phyloP scores from a whole-genome alignment of 37 sponge, comb jelly and placozoan genomes.

The Hexactinellida sp. region DNA sequence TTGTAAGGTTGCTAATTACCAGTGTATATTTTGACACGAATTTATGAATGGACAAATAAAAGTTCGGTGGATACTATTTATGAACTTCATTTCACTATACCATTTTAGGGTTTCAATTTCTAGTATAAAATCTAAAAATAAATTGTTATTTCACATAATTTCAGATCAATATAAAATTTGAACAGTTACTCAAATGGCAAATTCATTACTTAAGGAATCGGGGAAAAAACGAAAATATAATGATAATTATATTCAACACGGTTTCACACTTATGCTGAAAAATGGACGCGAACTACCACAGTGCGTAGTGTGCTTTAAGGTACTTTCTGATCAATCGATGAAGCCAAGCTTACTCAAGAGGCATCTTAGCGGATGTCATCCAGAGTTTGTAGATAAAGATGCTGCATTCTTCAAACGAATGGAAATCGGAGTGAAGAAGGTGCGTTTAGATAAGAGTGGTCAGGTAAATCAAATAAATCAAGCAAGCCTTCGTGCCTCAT shows the following conservation, averaged over 20 bases:
- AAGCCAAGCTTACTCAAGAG: conserved; percentile 19
- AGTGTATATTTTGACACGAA: conserved; percentile 14
- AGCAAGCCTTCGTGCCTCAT: conserved; percentile 13
- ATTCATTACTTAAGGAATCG: conserved; percentile 7
- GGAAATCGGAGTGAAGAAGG: conserved; percentile 9
- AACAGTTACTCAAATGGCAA: conserved; percentile 16
- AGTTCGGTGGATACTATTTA: not conserved
- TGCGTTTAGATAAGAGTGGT: conserved; percentile 17
- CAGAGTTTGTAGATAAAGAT: conserved; percentile 14
- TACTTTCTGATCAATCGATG: conserved; percentile 14
- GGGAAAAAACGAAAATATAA: conserved; percentile 11
- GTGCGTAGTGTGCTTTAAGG: conserved; percentile 18
- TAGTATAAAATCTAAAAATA: not conserved
- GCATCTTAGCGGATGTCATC: conserved; percentile 19
- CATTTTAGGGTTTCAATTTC: conserved; percentile 13
- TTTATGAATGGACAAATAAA: not conserved
- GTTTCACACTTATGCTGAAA: conserved; percentile 15
- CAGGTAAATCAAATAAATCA: conserved; percentile 12
- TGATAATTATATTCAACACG: conserved; percentile 12
- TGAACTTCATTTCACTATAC: not conserved
- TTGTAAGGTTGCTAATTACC: conserved; percentile 6
- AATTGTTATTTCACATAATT: conserved; percentile 2
- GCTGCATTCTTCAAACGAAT: conserved; percentile 17
- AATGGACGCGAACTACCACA: conserved; percentile 16
- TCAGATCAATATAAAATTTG: not conserved